Percentiles rank a stretch among this genome's conserved stretches.
Conservation (phyloP, 2,888 invertebrate species). For the Oconnorella tubifera region DNA sequence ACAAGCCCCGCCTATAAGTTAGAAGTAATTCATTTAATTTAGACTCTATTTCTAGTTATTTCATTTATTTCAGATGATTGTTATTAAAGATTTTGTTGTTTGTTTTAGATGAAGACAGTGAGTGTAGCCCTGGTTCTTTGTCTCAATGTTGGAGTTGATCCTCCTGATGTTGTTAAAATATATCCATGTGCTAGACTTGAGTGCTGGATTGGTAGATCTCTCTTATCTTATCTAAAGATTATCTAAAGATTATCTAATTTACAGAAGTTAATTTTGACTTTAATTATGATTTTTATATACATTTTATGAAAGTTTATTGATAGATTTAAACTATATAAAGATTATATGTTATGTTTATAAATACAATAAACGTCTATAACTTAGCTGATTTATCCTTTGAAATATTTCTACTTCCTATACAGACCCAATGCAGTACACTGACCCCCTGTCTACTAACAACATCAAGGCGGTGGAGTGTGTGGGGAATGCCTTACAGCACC, state of each 20-base stretch:
- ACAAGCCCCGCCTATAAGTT: too few species aligned
- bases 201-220: slow-evolving; percentile 99
- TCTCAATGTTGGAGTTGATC: slow-evolving; percentile 98
- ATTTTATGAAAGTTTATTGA: too few species aligned
- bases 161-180: slow-evolving; percentile 95
- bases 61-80: too few species aligned
- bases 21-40: too few species aligned
- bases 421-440: slow-evolving; percentile 63
- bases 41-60: too few species aligned
- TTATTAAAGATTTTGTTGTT: too few species aligned
- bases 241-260: neutral
- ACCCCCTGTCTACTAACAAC: slow-evolving; percentile 4
- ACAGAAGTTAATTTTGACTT: neutral
- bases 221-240: slow-evolving; percentile 44
- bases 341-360: too few species aligned
- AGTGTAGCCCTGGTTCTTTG: slow-evolving; percentile 96
- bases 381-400: too few species aligned
- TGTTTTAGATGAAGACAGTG: slow-evolving; percentile 98
- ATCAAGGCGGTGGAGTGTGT: slow-evolving; percentile 89
- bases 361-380: too few species aligned
- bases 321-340: too few species aligned
- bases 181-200: slow-evolving; percentile 92
- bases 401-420: too few species aligned
- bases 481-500: slow-evolving; percentile 83
- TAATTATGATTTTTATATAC: too few species aligned